A percentile compares a stretch with the other conserved stretches of the same genome.
Conservation (phyloP, 2,797 vertebrate genomes). For the Vespertilio murinus region DNA sequence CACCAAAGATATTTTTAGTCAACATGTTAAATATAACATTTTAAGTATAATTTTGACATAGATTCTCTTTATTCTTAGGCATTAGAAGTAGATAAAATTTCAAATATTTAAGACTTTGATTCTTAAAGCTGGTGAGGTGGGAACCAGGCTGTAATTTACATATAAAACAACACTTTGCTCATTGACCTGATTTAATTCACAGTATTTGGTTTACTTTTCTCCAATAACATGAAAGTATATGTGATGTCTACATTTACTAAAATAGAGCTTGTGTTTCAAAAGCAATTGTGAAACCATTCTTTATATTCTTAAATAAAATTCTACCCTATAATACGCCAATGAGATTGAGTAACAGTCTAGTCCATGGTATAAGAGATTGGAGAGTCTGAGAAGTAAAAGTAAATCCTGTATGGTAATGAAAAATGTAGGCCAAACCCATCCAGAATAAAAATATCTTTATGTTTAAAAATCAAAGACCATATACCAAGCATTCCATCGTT, state of each 20-base stretch:
- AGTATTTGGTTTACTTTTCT: neutral
- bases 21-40: neutral
- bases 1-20: neutral
- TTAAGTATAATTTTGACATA: constrained; percentile 16
- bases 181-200: neutral
- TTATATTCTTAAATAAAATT: constrained; percentile 24
- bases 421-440: neutral
- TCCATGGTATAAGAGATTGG: neutral
- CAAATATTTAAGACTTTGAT: neutral
- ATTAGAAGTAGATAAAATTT: constrained; percentile 8
- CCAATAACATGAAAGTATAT: neutral
- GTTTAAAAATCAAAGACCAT: neutral
- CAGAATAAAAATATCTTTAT: neutral
- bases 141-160: neutral
- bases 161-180: neutral
- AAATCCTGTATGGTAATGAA: neutral
- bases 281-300: neutral
- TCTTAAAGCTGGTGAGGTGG: neutral
- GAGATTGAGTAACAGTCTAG: neutral
- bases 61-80: neutral
- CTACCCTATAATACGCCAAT: neutral
- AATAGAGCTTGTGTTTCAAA: neutral
- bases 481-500: neutral
- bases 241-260: neutral
- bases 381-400: neutral